phyloP scores from a whole-genome alignment of 2,888 invertebrate genomes.

The Nematopogon swammerdamellus region DNA sequence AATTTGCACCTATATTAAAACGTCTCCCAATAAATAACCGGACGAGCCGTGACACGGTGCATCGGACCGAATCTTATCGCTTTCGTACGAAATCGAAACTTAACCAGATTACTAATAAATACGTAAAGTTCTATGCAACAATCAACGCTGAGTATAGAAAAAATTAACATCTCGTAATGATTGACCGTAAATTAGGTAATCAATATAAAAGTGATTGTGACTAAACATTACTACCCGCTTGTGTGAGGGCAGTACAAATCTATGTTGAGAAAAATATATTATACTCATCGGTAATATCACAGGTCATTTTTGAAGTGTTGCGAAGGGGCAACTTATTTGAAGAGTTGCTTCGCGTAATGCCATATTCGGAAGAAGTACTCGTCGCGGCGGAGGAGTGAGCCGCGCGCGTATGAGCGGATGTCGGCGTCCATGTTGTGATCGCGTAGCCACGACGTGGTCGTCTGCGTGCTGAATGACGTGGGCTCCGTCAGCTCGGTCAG shows the following conservation, averaged over 20 bases:
- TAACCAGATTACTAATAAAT: background rate
- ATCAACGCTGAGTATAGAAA: background rate
- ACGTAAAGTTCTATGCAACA: background rate
- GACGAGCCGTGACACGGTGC: conserved; percentile 27
- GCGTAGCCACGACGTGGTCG: conserved; percentile 89
- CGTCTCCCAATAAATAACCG: conserved; percentile 39
- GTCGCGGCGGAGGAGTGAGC: conserved; percentile 77
- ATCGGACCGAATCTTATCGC: conserved; percentile 12
- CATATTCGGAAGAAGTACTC: conserved; percentile 96
- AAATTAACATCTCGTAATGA: background rate
- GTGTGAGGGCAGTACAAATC: background rate
- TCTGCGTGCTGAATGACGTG: conserved; percentile 88
- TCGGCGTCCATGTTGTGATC: conserved; percentile 94
- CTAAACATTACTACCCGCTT: background rate
- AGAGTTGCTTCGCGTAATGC: conserved; percentile 81
- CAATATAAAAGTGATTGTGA: background rate
- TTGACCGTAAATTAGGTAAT: background rate
- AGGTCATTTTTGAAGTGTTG: conserved; percentile 22
- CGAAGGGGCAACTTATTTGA: conserved; percentile 59
- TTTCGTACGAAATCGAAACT: background rate
- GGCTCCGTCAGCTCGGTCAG: conserved; percentile 71
- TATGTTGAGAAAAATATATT: background rate
- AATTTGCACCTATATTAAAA: conserved; percentile 25
- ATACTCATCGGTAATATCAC: conserved; percentile 28
- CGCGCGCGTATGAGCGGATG: conserved; percentile 85